phyloP scores from a whole-genome alignment of 2,888 invertebrate species.

The Julus scandinavius region DNA sequence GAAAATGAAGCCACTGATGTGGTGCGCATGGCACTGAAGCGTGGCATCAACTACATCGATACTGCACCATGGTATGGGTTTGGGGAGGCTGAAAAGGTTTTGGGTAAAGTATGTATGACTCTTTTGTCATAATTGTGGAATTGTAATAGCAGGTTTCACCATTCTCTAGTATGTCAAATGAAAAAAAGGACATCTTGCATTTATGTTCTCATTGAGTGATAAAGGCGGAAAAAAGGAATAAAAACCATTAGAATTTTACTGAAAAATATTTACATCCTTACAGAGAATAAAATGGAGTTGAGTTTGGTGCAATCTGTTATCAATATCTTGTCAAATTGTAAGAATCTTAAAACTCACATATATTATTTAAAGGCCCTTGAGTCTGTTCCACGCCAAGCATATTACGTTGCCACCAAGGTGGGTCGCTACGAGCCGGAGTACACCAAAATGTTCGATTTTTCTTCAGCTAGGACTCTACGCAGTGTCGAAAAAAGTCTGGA shows the following conservation, averaged over 20 bases:
- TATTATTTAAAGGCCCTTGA: conserved; percentile 72
- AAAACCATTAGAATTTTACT: too few relatives aligned
- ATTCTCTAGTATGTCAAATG: background rate
- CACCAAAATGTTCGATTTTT: conserved; percentile 86
- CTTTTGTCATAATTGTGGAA: background rate
- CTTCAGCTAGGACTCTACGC: conserved; percentile 76
- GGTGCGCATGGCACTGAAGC: conserved; percentile 76
- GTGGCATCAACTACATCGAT: conserved; percentile 91
- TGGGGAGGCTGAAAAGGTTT: conserved; percentile 81
- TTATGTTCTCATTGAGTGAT: too few relatives aligned
- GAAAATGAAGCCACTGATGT: conserved; percentile 77
- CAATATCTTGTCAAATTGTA: too few relatives aligned
- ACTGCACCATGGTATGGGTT: conserved; percentile 91
- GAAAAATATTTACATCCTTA: too few relatives aligned
- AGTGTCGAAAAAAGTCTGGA: conserved; percentile 81
- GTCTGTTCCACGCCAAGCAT: conserved; percentile 81
- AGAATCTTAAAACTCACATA: too few relatives aligned
- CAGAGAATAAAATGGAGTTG: too few relatives aligned
- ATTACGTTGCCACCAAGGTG: conserved; percentile 90
- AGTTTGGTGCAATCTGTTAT: background rate
- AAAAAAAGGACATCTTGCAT: too few relatives aligned
- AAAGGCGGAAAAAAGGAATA: too few relatives aligned
- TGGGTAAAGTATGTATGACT: conserved; percentile 74
- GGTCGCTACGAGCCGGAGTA: conserved; percentile 81
- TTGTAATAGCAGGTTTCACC: background rate